These are phyloP conservation scores for Agrilus mali DNA, from an alignment of 2,888 invertebrate genomes.

Conservation along the genomic window DNA sequence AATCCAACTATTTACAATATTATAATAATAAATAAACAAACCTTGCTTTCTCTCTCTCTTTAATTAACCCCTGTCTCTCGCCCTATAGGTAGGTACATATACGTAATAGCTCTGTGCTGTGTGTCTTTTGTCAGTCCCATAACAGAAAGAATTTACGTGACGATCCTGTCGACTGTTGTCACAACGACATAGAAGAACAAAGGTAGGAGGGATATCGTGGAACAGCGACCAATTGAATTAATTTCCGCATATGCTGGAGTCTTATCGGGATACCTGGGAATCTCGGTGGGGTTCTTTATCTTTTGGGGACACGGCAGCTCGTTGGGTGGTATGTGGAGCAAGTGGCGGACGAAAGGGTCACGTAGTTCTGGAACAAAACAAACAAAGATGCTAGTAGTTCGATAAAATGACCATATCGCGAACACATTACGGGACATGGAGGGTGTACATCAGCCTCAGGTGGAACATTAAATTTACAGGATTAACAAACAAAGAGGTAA, in stretches of 20 bases:
- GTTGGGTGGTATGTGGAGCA: conserved; percentile 24
- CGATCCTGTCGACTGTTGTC: background rate
- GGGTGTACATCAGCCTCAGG: too few relatives aligned
- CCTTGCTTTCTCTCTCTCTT: too few relatives aligned
- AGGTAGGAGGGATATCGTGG: conserved; percentile 4
- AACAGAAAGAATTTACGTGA: conserved; percentile 11
- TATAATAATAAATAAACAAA: too few relatives aligned
- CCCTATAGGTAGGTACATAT: too few relatives aligned
- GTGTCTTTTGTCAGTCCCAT: too few relatives aligned
- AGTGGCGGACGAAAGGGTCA: conserved; percentile 19
- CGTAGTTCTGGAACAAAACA: conserved; percentile 11
- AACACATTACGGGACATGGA: too few relatives aligned
- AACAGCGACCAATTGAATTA: conserved; percentile 14
- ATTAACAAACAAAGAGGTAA: too few relatives aligned
- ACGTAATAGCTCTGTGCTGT: too few relatives aligned
- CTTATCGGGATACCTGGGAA: conserved; percentile 22
- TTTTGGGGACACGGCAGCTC: conserved; percentile 32
- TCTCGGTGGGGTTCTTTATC: conserved; percentile 23
- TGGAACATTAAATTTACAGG: too few relatives aligned
- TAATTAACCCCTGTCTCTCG: too few relatives aligned
- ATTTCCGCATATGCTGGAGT: conserved; percentile 22
- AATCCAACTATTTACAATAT: conserved; percentile 2
- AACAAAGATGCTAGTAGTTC: too few relatives aligned
- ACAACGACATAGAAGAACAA: conserved; percentile 3
- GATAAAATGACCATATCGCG: too few relatives aligned